Evolutionary conservation across 64 coral and sea anemone species (phyloP).

Genomic region (Catalaphyllia jardinei): DNA sequence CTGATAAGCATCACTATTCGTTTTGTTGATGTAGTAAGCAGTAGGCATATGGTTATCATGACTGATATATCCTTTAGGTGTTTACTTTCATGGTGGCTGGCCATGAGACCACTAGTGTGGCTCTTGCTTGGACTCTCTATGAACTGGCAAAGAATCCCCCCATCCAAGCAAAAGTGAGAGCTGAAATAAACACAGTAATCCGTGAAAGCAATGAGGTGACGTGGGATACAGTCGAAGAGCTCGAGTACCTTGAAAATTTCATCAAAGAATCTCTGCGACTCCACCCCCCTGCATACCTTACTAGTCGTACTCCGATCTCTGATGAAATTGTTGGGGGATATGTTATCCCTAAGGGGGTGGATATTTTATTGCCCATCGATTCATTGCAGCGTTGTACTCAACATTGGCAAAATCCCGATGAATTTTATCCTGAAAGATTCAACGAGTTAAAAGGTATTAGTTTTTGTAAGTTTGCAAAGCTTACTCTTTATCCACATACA

Average conservation of each 20-base stretch:
- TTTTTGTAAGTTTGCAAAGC: not conserved
- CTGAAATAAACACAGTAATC: not conserved
- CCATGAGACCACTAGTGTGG: conserved; percentile 68
- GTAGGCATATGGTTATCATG: no score
- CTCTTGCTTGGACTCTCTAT: conserved; percentile 69
- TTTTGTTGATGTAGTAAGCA: no score
- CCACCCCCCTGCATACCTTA: conserved; percentile 36
- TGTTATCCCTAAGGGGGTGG: conserved; percentile 44
- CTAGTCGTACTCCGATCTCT: conserved; percentile 4
- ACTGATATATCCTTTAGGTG: not conserved
- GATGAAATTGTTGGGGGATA: conserved; percentile 59
- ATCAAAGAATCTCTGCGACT: conserved; percentile 71
- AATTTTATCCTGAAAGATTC: conserved; percentile 71
- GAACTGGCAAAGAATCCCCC: conserved; percentile 67
- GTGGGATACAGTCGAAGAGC: conserved; percentile 37
- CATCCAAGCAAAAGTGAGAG: conserved; percentile 50
- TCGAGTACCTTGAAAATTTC: conserved; percentile 65
- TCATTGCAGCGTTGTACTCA: conserved; percentile 24
- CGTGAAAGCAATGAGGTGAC: conserved; percentile 6
- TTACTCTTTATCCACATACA: no score
- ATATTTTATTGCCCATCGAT: conserved; percentile 27
- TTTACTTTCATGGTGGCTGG: conserved; percentile 56
- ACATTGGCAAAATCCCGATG: conserved; percentile 61
- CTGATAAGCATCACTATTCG: no score
- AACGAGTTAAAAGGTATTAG: conserved; percentile 45